Evolutionary conservation across 2,888 invertebrate species (phyloP).

Genomic region (Tipula lateralis): DNA sequence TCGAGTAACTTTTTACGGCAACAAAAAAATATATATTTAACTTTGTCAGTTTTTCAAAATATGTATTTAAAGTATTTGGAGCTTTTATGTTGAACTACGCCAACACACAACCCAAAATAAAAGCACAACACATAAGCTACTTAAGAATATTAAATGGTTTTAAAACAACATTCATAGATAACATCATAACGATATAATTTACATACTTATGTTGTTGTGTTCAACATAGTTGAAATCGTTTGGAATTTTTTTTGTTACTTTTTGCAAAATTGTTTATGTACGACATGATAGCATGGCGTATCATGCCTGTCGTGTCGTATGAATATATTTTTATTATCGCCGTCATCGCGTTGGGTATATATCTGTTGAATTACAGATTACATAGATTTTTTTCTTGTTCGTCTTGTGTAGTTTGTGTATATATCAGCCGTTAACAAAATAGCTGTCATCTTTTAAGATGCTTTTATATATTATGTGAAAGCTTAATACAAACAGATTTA

Average conservation of each 20-base stretch:
- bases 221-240: background rate
- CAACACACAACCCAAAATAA: background rate
- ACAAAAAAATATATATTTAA: background rate
- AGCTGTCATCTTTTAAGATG: background rate
- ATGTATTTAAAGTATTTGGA: background rate
- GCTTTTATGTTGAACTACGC: background rate
- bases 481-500: background rate
- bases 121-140: background rate
- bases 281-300: background rate
- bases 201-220: background rate
- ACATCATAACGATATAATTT: background rate
- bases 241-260: too few relatives aligned
- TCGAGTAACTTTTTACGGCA: too few relatives aligned
- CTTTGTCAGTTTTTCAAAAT: background rate
- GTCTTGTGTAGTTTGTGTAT: background rate
- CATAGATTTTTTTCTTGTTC: background rate
- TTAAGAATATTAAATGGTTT: slow-evolving; percentile 14
- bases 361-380: slow-evolving; percentile 15
- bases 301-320: background rate
- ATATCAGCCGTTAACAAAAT: background rate
- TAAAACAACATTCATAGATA: slow-evolving; percentile 19
- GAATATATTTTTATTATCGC: background rate
- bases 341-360: background rate
- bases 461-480: background rate
- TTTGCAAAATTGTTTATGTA: background rate